Conservation (phyloP, 2,797 vertebrate species). For the Malurus splendens region DNA sequence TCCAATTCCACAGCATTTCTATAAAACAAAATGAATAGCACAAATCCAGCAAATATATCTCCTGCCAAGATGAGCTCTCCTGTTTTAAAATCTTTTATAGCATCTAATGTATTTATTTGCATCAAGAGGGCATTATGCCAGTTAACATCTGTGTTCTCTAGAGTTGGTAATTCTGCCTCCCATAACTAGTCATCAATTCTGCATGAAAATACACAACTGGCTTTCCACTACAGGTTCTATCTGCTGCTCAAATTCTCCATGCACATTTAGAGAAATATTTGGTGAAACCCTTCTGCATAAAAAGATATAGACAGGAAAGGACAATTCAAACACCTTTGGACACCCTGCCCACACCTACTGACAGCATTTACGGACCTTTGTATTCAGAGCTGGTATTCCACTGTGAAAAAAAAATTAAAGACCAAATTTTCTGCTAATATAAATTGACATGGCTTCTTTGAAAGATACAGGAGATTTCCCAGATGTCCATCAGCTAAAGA, state of each 20-base stretch:
- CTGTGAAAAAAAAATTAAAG: slow-evolving; percentile 9
- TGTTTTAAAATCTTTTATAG: slow-evolving; percentile 60
- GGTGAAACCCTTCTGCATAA: neutral
- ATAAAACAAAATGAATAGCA: slow-evolving; percentile 59
- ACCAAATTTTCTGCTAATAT: neutral
- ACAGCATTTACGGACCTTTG: neutral
- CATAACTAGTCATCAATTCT: slow-evolving; percentile 58
- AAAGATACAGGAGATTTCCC: neutral
- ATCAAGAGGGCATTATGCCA: slow-evolving; percentile 59
- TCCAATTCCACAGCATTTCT: slow-evolving; percentile 45
- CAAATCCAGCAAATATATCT: slow-evolving; percentile 55
- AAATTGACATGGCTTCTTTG: neutral
- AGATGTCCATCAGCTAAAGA: neutral
- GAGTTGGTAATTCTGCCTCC: slow-evolving; percentile 60
- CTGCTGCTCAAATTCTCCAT: neutral
- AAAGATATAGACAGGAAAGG: neutral
- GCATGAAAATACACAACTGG: slow-evolving; percentile 53
- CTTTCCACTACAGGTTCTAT: slow-evolving; percentile 23
- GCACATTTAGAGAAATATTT: neutral
- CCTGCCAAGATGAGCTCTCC: slow-evolving; percentile 57
- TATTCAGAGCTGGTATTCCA: neutral
- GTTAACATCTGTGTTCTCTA: slow-evolving; percentile 63
- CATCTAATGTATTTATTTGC: slow-evolving; percentile 62
- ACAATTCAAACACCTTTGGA: neutral
- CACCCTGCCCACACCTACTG: fast-evolving